Conservation (phyloP, 2,113 vertebrate species). For the Syrmaticus mikado region DNA sequence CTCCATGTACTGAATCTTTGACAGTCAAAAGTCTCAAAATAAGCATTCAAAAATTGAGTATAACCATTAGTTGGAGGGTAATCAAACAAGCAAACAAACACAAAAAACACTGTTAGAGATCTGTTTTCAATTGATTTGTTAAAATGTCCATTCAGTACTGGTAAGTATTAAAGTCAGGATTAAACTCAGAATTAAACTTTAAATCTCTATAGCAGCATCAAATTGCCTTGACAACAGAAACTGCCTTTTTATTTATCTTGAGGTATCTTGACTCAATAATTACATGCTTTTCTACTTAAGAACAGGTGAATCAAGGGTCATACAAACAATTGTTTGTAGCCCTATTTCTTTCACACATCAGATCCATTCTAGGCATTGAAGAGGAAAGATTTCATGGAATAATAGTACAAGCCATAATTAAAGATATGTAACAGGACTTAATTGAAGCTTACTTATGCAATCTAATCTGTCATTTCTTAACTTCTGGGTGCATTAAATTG, state of each 20-base stretch:
- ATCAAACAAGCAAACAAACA: neutral
- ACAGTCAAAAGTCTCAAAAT: neutral
- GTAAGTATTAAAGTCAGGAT: neutral
- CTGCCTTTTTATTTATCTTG: neutral
- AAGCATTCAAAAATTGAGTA: neutral
- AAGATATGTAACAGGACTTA: neutral
- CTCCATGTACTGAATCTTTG: neutral
- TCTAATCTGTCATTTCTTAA: constrained; percentile 15
- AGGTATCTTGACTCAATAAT: neutral
- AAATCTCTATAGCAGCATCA: neutral
- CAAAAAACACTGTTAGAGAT: neutral
- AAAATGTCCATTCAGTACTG: neutral
- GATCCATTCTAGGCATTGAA: neutral
- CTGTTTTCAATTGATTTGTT: neutral
- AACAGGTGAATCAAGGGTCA: constrained; percentile 9
- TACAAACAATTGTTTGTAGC: neutral
- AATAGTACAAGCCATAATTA: neutral
- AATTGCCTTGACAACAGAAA: constrained; percentile 9
- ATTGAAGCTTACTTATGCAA: neutral
- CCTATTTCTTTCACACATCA: neutral
- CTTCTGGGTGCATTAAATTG: neutral
- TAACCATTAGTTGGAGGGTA: neutral
- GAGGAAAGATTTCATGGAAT: neutral
- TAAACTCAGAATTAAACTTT: neutral
- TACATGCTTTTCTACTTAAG: neutral